These are phyloP conservation scores for Cyaniris semiargus DNA, from an alignment of 2,888 invertebrate genomes.

Conservation along the genomic window DNA sequence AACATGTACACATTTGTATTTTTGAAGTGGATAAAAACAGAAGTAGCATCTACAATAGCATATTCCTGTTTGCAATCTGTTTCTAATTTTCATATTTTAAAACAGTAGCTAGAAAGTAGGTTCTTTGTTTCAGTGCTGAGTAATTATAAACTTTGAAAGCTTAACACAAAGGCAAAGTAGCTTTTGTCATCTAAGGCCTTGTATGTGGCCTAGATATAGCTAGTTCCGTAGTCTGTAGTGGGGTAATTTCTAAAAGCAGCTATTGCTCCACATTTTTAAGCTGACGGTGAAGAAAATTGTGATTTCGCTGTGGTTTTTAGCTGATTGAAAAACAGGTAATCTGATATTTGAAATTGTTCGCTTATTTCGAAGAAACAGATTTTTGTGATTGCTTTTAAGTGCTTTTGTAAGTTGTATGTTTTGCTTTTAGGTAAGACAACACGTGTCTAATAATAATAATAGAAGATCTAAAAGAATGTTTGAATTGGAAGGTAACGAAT, in stretches of 20 bases:
- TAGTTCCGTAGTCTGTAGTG: not conserved
- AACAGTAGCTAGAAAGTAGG: not conserved
- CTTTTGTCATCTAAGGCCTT: constrained; percentile 24
- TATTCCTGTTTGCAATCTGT: not conserved
- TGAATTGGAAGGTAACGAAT: too few relatives aligned
- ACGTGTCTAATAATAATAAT: too few relatives aligned
- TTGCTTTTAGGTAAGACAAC: too few relatives aligned
- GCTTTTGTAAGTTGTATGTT: too few relatives aligned
- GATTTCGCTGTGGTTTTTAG: not conserved
- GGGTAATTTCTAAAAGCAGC: constrained; percentile 4
- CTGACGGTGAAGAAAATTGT: not conserved
- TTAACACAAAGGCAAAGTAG: constrained; percentile 22
- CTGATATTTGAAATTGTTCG: not conserved
- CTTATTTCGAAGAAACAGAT: too few relatives aligned
- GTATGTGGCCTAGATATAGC: constrained; percentile 20
- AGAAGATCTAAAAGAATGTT: too few relatives aligned
- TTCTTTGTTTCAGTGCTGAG: not conserved
- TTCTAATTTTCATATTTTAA: not conserved
- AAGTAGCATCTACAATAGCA: not conserved
- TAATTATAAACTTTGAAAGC: constrained; percentile 20
- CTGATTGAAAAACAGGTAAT: constrained; percentile 8
- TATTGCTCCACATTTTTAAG: not conserved
- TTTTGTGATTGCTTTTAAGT: too few relatives aligned
- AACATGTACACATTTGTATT: too few relatives aligned
- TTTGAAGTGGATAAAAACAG: not conserved